phyloP scores from a whole-genome alignment of 2,888 invertebrate species.

The Rotaria sp. region DNA sequence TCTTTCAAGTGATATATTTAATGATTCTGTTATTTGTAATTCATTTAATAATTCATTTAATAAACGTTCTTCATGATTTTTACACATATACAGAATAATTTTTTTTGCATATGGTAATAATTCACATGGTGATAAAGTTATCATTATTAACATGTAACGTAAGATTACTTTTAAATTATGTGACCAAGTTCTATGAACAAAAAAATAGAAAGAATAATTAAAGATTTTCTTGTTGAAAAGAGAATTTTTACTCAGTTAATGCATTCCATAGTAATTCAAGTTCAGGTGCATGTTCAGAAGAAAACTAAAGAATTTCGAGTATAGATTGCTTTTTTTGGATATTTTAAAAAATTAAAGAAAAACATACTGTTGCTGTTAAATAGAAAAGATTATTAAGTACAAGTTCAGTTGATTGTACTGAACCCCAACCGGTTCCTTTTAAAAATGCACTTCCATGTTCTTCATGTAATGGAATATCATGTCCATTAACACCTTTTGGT shows the following conservation, averaged over 20 bases:
- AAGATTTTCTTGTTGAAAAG: no score
- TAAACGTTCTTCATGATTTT: slow-evolving; percentile 80
- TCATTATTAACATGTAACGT: slow-evolving; percentile 86
- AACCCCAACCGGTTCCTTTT: slow-evolving; percentile 88
- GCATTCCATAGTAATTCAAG: slow-evolving; percentile 93
- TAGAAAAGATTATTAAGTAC: slow-evolving; percentile 96
- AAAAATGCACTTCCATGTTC: slow-evolving; percentile 58
- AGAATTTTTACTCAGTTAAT: slow-evolving; percentile 62
- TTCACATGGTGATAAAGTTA: slow-evolving; percentile 91
- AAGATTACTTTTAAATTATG: slow-evolving; percentile 93
- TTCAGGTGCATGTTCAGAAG: slow-evolving; percentile 87
- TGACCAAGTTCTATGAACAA: slow-evolving; percentile 64
- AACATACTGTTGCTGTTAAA: slow-evolving; percentile 69
- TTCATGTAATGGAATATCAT: slow-evolving; percentile 2
- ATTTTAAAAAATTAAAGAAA: slow-evolving; percentile 44
- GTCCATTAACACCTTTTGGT: slow-evolving; percentile 2
- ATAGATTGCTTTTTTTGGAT: neutral
- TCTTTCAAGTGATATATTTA: slow-evolving; percentile 25
- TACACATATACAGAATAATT: slow-evolving; percentile 81
- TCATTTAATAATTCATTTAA: slow-evolving; percentile 95
- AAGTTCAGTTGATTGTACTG: slow-evolving; percentile 98
- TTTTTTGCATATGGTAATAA: slow-evolving; percentile 85
- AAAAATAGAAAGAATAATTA: neutral
- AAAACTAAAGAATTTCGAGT: slow-evolving; percentile 64
- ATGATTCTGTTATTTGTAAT: slow-evolving; percentile 62